Percentiles rank a stretch among this genome's conserved stretches.
These are phyloP conservation scores for Sciurus vulgaris DNA, from an alignment of 2,797 vertebrate genomes.

Conservation along the genomic window DNA sequence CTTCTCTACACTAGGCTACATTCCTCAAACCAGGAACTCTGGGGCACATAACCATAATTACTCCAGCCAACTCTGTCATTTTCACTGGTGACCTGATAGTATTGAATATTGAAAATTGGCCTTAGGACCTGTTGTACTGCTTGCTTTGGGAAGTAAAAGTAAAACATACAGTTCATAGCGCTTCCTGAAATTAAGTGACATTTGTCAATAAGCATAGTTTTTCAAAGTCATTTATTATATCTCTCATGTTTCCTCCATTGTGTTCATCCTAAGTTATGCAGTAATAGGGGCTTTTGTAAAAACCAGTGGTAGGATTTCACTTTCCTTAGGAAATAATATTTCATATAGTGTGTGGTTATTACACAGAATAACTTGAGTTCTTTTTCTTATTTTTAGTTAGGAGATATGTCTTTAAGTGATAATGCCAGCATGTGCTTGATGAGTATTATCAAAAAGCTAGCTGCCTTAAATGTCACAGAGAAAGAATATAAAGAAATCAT, in stretches of 20 bases:
- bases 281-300: not conserved
- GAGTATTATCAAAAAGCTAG: constrained; percentile 91
- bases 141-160: constrained; percentile 15
- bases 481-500: constrained; percentile 93
- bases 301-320: not conserved
- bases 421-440: constrained; percentile 94
- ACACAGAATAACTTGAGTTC: not conserved
- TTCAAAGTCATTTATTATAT: not conserved
- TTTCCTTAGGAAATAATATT: not conserved
- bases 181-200: not conserved
- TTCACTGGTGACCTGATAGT: not conserved
- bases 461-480: constrained; percentile 88
- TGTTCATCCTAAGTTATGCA: not conserved
- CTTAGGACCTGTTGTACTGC: not conserved
- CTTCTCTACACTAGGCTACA: rapidly evolving
- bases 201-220: not conserved
- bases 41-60: not conserved
- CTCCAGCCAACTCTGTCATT: not conserved
- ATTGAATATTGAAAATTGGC: not conserved
- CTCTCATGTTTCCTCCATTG: not conserved
- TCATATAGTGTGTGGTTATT: not conserved
- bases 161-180: not conserved
- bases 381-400: constrained; percentile 89
- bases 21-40: not conserved
- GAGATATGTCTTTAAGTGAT: constrained; percentile 97